Conservation (phyloP, 2,113 vertebrate genomes). For the Sinocyclocheilus grahami region DNA sequence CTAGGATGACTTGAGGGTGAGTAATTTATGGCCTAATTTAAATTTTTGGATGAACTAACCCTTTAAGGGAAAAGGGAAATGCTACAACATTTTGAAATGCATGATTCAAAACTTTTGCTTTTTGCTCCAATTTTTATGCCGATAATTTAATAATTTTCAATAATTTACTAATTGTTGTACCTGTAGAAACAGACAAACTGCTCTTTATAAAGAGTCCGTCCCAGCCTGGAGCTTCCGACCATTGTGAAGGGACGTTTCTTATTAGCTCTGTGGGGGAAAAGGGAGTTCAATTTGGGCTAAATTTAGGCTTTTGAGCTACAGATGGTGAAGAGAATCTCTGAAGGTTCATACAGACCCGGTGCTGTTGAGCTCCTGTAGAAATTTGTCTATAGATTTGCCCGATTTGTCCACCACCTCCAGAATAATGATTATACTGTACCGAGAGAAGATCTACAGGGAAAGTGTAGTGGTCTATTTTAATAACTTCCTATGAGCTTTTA, state of each 20-base stretch:
- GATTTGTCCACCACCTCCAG: conserved; percentile 71
- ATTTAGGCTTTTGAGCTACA: background rate
- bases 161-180: conserved; percentile 34
- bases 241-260: conserved; percentile 61
- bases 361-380: conserved; percentile 69
- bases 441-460: conserved; percentile 66
- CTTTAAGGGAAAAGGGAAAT: background rate
- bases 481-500: background rate
- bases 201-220: conserved; percentile 71
- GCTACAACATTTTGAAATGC: background rate
- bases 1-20: too few species aligned
- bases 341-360: conserved; percentile 17
- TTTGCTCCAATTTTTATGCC: background rate
- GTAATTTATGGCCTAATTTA: too few species aligned
- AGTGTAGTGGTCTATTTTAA: background rate
- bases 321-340: background rate
- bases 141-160: background rate
- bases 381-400: conserved; percentile 58
- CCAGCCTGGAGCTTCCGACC: conserved; percentile 67
- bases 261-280: conserved; percentile 56
- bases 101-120: background rate
- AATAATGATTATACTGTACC: conserved; percentile 72
- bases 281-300: background rate
- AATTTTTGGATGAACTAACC: too few species aligned
- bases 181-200: conserved; percentile 74